Base-by-base conservation (phyloP, 1,140 invertebrate genomes). In the Drepana arcuata region DNA sequence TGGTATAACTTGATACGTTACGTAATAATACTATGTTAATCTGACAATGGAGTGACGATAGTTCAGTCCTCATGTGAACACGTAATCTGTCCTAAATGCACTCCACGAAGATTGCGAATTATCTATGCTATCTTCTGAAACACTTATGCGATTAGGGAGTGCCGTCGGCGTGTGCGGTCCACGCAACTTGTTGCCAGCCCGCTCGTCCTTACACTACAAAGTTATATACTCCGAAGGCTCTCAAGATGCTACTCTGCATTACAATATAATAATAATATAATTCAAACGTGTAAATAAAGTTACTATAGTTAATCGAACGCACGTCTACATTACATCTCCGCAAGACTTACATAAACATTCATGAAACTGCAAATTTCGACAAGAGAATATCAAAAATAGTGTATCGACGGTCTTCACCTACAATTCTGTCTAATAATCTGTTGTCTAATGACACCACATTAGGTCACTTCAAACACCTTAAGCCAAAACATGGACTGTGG, bases 361-460 rank as follows among this genome's bases (percentile, higher is more conserved):
- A 61, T 71, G 69, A 68, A 70, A 73, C 62, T 67, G 65, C 74
- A 75, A 78, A 77, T 81, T 79, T 77, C 77, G 74, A 81, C 72
- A 81, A 81, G 77, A 81, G 71, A 64, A 75, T 81, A 81, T 81
- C 77, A 81, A 81, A 81, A 81, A 81, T 81, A 81, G 77, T 75
- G 71, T 63, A 77, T 70, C 59, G 67, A 75, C 66, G 61, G 64
- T 54, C 62, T 52, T 64, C 57, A 48, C 46, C 65, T 71, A 81
- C 62, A 5, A 64, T 71, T 75, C 68, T 72, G 71, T 54, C 64
- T 74, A 73, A 72, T 69, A 69, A 66, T 72, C 63, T 74, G 64
- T 74, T 71, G 54, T 66, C 58, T 64, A 66, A 69, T 56, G 65
- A 73, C 71, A 33, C 36, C 48, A 45, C 51, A 48, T 67, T 67